Base-by-base conservation (phyloP, 1,140 invertebrate genomes). In the Coenobita brevimanus region DNA sequence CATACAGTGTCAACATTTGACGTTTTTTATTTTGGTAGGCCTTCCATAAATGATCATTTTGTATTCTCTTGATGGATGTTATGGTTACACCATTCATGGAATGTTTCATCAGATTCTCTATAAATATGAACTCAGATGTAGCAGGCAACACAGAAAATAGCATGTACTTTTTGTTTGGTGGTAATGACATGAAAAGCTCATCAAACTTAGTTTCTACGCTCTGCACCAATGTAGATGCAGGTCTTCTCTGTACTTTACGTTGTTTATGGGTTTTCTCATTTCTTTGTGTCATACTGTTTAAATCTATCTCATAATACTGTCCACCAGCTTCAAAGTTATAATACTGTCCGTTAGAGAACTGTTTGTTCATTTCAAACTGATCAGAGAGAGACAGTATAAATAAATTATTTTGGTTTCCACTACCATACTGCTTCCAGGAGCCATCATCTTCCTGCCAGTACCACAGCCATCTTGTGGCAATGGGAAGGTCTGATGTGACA, bases 1-100 rank as follows among this genome's bases (percentile, higher is more conserved):
- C 67, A 69, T 86, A 75, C 0, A 71, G 27, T 3, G 46, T 41
- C 27, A 79, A 15, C 33, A 90, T 54, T n/a, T 82, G 67, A 0
- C 10, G 15, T 81, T 90, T 90, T 64, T 89, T 90, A 17, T 86
- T 82, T 38, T 90, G 89, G 78, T 90, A 90, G 13, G 54, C 69
- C 69, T 86, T 85, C 89, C 89, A 90, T 30, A 89, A 57, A 38
- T 86, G 64, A 6, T 36, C 13, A 57, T 90, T 90, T 38, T 89
- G 80, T 43, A 90, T 79, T 30, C 87, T 21, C 64, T 88, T 73
- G 46, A 89, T 73, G 17, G 41, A 73, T 21, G 71, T 10, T 36
- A 90, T 27, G 41, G 43, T n/a, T n/a, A 84, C 4, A 2, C 3
- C 17, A 4, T 17, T 3, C 6, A 89, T 46, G 13, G 87, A 50